Percentiles rank a stretch among this genome's conserved stretches.
phyloP scores from a whole-genome alignment of 1,140 invertebrate genomes.

The Drosophila persimilis region DNA sequence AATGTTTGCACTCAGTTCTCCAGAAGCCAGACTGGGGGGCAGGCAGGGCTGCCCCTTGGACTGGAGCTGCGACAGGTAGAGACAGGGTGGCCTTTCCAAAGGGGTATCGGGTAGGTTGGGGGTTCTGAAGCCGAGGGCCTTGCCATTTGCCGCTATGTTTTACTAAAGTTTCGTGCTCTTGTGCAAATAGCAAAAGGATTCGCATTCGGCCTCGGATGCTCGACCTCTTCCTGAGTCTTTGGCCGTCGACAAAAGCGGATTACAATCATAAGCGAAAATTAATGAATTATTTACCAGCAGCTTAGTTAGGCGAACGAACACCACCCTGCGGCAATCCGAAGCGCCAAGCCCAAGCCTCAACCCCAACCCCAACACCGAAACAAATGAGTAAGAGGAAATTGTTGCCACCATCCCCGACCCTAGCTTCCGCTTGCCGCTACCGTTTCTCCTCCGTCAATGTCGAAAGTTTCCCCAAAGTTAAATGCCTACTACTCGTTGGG shows the following conservation, averaged over 20 bases:
- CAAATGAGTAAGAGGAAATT: background rate
- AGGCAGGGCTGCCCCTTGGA: constrained; percentile 14
- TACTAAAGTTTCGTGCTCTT: constrained; percentile 72
- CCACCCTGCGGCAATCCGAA: background rate
- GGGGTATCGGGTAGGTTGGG: background rate
- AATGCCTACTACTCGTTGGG: constrained; percentile 30
- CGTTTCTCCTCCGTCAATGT: constrained; percentile 27
- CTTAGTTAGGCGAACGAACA: constrained; percentile 49
- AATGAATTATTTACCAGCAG: constrained; percentile 67
- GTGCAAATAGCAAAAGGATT: constrained; percentile 69
- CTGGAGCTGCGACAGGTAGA: too few species aligned
- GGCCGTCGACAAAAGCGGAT: constrained; percentile 54
- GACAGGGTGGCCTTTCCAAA: too few species aligned
- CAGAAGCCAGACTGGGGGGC: constrained; percentile 38
- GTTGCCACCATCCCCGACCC: constrained; percentile 1
- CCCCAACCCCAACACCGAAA: constrained; percentile 7
- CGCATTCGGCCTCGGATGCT: constrained; percentile 26
- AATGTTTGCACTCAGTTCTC: constrained; percentile 64
- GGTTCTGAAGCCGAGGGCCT: constrained; percentile 37
- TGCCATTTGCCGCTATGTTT: constrained; percentile 63
- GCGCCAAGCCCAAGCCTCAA: background rate
- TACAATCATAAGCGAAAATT: constrained; percentile 74
- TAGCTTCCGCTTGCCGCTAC: background rate
- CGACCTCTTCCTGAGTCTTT: constrained; percentile 31
- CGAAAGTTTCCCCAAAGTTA: constrained; percentile 57